phyloP scores from a whole-genome alignment of 2,888 invertebrate species.

The Oscheius sp. region DNA sequence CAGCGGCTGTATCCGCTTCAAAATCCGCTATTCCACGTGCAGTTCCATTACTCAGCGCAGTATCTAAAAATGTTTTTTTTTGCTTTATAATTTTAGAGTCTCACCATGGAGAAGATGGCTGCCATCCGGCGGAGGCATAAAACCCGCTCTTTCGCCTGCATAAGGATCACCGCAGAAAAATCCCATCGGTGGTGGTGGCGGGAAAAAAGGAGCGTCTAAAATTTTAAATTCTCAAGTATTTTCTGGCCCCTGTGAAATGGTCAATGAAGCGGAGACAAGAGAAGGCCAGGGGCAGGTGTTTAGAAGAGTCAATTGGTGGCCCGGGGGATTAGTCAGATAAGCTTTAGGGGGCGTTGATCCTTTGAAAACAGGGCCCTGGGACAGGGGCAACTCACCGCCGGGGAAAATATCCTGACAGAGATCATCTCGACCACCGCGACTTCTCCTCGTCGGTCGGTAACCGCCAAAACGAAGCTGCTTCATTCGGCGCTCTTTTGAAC shows the following conservation, averaged over 20 bases:
- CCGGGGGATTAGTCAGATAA: constrained; percentile 16
- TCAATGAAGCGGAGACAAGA: background rate
- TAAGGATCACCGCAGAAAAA: constrained; percentile 56
- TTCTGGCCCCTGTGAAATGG: background rate
- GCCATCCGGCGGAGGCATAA: constrained; percentile 28
- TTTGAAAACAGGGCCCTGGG: constrained; percentile 6
- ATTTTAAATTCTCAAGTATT: background rate
- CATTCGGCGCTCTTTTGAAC: constrained; percentile 95
- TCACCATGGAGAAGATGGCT: constrained; percentile 32
- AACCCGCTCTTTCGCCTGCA: constrained; percentile 26
- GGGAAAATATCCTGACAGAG: constrained; percentile 53
- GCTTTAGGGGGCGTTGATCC: constrained; percentile 17
- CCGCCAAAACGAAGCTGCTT: constrained; percentile 85
- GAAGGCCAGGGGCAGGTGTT: constrained; percentile 20
- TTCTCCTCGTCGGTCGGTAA: constrained; percentile 63
- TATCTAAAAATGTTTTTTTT: constrained; percentile 13
- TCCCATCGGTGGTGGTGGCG: constrained; percentile 38
- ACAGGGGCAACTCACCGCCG: constrained; percentile 13
- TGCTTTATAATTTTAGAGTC: background rate
- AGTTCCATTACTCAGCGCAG: constrained; percentile 2
- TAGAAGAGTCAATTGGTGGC: constrained; percentile 23
- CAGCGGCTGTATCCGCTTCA: constrained; percentile 20
- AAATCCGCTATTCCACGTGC: constrained; percentile 16
- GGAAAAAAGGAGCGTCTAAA: constrained; percentile 31
- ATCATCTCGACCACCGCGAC: constrained; percentile 56